Conservation (phyloP, 2,797 vertebrate genomes). For the Hipposideros larvatus region DNA sequence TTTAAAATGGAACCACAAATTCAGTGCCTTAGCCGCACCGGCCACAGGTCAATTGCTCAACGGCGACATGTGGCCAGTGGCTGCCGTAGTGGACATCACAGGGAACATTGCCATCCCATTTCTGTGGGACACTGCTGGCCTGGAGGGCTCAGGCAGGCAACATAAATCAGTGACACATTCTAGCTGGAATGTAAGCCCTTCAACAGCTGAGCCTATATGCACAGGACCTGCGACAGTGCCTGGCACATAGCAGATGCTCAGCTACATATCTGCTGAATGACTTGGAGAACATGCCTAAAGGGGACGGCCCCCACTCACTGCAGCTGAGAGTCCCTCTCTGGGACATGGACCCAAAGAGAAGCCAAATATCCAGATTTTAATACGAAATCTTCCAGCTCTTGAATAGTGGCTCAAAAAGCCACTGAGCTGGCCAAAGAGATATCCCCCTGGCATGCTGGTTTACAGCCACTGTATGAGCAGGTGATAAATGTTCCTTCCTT, state of each 20-base stretch:
- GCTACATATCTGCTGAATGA: neutral
- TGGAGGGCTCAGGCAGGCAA: too few relatives aligned
- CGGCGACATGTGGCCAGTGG: neutral
- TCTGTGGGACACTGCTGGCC: neutral
- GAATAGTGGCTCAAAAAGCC: neutral
- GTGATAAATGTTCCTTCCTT: neutral
- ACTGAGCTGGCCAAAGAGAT: neutral
- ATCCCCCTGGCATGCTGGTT: neutral
- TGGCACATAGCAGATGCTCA: neutral
- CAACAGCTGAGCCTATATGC: accelerated
- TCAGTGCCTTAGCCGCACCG: neutral
- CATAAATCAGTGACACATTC: accelerated
- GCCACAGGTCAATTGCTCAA: neutral
- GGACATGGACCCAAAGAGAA: neutral
- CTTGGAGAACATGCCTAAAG: accelerated
- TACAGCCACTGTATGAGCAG: accelerated
- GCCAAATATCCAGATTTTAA: neutral
- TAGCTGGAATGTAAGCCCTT: neutral
- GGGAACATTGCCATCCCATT: neutral
- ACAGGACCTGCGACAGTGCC: neutral
- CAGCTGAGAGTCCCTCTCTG: neutral
- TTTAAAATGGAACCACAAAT: neutral
- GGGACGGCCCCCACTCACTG: neutral
- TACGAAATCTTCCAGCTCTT: neutral
- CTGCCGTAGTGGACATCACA: accelerated